Base-by-base conservation (phyloP, 1,140 invertebrate species). In the Daktulosphaira vitifoliae region DNA sequence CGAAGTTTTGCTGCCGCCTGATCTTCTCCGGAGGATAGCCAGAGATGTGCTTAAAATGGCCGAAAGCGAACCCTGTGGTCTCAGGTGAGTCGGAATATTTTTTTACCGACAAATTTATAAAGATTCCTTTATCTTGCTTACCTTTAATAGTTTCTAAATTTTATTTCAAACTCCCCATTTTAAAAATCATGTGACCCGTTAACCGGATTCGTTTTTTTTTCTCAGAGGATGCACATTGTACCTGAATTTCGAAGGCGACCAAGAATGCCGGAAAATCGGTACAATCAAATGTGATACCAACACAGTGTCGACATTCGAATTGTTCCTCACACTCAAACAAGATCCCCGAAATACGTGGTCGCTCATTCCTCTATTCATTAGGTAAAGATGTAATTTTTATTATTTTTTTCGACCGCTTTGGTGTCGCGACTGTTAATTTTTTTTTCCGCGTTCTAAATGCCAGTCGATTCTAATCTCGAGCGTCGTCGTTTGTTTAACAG, bases 301-400 rank as follows among this genome's bases (percentile, higher is more conserved):
- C 70, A 88, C 87, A 9, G 84, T 90, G 37, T 85, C 89, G 22
- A 93, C 90, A 22, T 92, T 92, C 72, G 88, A 92, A 76, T 78
- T 91, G 66, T 87, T 86, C 74, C 77, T 91, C 29, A 90, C 88
- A 16, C 78, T 93, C 26, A 88, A 87, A 74, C 88, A 90, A 73
- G 85, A 87, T 71, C 79, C 82, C 37, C 71, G 70, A 39, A 85
- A 83, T 66, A 83, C 86, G 68, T 93, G 89, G 89, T 85, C 84
- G 68, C 76, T 89, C 69, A 78, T 90, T 74, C 88, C 87, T 71
- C 86, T 89, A 74, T 89, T 90, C 76, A 79, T 89, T 76, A 89
- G 89, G 87, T 89, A 75, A 84, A 86, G 83, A 70, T 71, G n/a
- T 22, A 29, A 38, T 8, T 49, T 25, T 33, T 22, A 23, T 23